Evolutionary conservation across 2,797 vertebrate species (phyloP).

Genomic region (Clarias platycephalus): DNA sequence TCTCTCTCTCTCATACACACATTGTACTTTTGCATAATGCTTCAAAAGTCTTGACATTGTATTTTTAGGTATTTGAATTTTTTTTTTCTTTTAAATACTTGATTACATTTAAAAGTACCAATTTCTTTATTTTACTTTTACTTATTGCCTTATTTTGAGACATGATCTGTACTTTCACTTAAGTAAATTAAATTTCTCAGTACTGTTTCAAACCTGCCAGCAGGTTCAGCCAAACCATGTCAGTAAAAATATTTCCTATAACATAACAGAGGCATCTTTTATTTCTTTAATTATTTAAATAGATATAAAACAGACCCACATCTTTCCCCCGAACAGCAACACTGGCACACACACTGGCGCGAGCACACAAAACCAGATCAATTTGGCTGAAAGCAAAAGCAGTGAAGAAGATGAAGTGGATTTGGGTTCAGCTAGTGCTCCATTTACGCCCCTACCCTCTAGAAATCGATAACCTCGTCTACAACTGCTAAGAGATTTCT

Average conservation of each 20-base stretch:
- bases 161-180: not conserved
- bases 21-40: too few species aligned
- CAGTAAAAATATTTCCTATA: not conserved
- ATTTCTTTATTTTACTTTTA: not conserved
- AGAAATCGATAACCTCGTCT: constrained; percentile 33
- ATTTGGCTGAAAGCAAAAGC: constrained; percentile 28
- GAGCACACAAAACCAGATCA: not conserved
- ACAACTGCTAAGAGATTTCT: constrained; percentile 25
- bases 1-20: not conserved
- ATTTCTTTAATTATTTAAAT: not conserved
- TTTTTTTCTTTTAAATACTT: not conserved
- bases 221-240: not conserved
- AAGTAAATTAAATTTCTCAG: not conserved
- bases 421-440: constrained; percentile 15
- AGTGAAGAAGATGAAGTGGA: constrained; percentile 43
- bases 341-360: not conserved
- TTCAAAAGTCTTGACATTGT: not conserved
- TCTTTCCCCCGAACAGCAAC: not conserved
- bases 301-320: not conserved
- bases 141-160: not conserved
- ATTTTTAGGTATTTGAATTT: not conserved
- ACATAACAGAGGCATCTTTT: not conserved
- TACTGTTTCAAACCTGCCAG: not conserved
- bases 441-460: constrained; percentile 18
- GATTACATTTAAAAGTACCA: not conserved